Evolutionary conservation across 2,888 invertebrate species (phyloP), one percentile per base, ranked within the genome.

Genomic region (Drosophila kambysellisi): DNA sequence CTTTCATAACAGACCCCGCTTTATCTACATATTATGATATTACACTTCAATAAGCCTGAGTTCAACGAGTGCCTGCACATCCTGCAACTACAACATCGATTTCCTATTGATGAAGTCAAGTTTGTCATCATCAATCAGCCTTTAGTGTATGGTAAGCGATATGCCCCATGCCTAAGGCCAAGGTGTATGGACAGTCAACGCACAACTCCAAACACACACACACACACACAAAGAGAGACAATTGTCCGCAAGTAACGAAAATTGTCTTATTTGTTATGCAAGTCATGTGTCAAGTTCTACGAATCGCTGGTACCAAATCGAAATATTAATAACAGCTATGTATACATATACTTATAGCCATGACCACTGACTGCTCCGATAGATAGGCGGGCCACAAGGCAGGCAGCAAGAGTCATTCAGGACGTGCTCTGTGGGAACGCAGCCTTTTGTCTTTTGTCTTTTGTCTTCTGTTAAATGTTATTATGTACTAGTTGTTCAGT

Each of bases 281-380:
- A 89, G 87, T 88, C 87, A 84, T 87, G 87, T 77, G 74, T 71
- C 79, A 76, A 74, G 66, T 88, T 88, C 87, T 89, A 76, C 87
- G 87, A 88, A 89, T 89, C 89, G 84, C 81, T 83, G 79, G 72
- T 80, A 88, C 87, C 87, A 79, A 89, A 88, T 88, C 87, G 87
- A 88, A 88, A 88, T 88, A 88, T 89, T 88, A 88, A 88, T 88
- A 89, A 86, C 87, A 88, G 82, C 77, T 68, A 71, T 74, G 61
- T 64, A 57, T 64, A 72, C 53, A 59, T 33, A 67, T 67, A 68
- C 69, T 69, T 53, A 66, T 66, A 57, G 68, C 57, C 67, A 67
- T 67, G 69, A 39, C 69, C 70, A 70, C 33, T 67, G 66, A 39
- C 48, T 52, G 46, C 67, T 52, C 15, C 48, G 53, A 68, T 70